Conservation (phyloP, 2,797 vertebrate species). For the Myotis daubentonii region DNA sequence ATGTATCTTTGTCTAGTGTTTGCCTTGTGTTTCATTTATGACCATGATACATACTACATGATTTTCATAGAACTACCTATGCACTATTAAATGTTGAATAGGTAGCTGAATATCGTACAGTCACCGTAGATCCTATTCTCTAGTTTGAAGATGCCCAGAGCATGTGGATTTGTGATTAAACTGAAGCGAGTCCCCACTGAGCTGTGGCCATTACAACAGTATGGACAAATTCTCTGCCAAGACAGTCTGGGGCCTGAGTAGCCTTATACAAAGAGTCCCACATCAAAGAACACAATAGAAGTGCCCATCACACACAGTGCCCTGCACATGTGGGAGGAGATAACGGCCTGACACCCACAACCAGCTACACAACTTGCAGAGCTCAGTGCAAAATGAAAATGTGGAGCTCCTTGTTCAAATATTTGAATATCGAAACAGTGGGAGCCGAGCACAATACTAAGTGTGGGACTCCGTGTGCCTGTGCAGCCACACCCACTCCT, state of each 20-base stretch:
- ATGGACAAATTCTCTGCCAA: not conserved
- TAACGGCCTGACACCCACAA: not conserved
- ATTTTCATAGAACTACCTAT: not conserved
- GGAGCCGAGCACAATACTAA: not conserved
- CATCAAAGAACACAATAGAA: not conserved
- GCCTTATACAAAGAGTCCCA: not conserved
- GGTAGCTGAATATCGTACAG: not conserved
- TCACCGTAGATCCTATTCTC: not conserved
- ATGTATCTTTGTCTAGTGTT: not conserved
- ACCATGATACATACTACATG: not conserved
- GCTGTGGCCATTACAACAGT: not conserved
- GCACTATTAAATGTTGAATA: not conserved
- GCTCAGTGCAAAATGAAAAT: not conserved
- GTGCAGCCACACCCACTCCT: not conserved
- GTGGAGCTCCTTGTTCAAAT: not conserved
- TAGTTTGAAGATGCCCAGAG: not conserved
- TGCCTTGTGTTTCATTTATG: not conserved
- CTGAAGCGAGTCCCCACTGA: not conserved
- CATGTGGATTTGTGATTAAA: not conserved
- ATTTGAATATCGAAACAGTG: not conserved
- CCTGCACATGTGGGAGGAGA: accelerated
- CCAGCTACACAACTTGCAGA: not conserved
- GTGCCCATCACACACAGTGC: not conserved
- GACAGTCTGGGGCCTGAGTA: not conserved
- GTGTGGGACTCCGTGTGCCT: accelerated